Conservation (phyloP, 2,888 invertebrate species). For the Thymelicus sylvestris region DNA sequence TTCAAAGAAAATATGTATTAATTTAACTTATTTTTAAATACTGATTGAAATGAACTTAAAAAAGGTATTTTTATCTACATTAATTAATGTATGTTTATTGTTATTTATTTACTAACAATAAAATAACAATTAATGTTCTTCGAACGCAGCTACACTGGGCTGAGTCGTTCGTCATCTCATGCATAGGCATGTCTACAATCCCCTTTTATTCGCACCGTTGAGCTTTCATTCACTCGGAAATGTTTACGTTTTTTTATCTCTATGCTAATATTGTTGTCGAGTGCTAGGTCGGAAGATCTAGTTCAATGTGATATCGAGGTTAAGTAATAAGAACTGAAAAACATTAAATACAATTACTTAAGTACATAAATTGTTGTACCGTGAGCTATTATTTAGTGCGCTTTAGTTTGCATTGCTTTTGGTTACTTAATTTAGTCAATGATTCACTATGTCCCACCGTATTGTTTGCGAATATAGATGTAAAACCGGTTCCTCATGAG, state of each 20-base stretch:
- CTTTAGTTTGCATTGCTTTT: too few relatives aligned
- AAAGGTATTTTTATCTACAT: too few relatives aligned
- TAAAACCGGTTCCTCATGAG: too few relatives aligned
- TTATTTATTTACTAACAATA: too few relatives aligned
- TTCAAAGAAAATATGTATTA: too few relatives aligned
- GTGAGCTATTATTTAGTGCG: not conserved
- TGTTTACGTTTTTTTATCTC: slow-evolving; percentile 24
- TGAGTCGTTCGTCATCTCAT: slow-evolving; percentile 17
- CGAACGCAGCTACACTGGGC: not conserved
- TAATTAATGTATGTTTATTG: too few relatives aligned
- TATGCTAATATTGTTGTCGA: slow-evolving; percentile 17
- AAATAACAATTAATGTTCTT: not conserved
- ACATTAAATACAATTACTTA: too few relatives aligned
- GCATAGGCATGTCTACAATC: slow-evolving; percentile 21
- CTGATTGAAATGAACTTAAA: too few relatives aligned
- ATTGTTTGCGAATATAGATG: too few relatives aligned
- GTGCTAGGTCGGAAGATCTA: slow-evolving; percentile 3
- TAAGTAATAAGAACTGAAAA: not conserved
- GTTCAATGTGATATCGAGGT: not conserved
- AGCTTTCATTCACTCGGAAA: slow-evolving; percentile 17
- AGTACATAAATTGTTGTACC: not conserved
- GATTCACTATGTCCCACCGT: too few relatives aligned
- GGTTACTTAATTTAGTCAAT: too few relatives aligned
- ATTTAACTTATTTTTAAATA: too few relatives aligned
- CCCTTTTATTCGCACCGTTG: slow-evolving; percentile 13